These are phyloP conservation scores for Umimayanthus kanabou DNA, from an alignment of 92 coral and sea anemone genomes.

Conservation along the genomic window DNA sequence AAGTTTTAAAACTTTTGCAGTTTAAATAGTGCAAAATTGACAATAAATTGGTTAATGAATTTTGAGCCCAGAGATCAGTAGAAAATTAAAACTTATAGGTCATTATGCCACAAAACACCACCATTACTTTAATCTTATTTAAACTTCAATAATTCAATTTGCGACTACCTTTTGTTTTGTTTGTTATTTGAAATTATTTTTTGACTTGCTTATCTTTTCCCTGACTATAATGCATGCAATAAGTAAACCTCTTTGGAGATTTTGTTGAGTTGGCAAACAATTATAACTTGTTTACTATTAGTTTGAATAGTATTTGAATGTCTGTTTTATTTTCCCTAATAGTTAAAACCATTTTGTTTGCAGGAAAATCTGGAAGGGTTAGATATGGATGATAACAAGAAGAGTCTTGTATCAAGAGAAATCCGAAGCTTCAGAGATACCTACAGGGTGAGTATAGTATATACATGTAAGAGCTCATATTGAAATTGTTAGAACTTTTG, in stretches of 20 bases:
- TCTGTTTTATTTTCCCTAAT: not conserved
- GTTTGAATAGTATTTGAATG: too few species aligned
- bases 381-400: slow-evolving; percentile 95
- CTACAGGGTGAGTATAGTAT: slow-evolving; percentile 69
- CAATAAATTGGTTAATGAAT: not conserved
- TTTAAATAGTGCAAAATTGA: not conserved
- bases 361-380: slow-evolving; percentile 95
- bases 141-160: not conserved
- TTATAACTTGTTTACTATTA: not conserved
- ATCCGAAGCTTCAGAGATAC: slow-evolving; percentile 92
- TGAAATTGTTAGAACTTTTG: not conserved
- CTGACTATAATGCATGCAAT: not conserved
- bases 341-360: not conserved
- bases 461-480: not conserved
- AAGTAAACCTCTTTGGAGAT: not conserved
- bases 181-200: not conserved
- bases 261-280: not conserved
- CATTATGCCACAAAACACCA: too few species aligned
- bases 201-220: not conserved
- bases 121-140: not conserved
- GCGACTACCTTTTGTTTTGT: not conserved
- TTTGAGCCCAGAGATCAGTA: not conserved
- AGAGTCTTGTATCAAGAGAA: slow-evolving; percentile 91
- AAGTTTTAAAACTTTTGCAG: too few species aligned
- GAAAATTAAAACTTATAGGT: too few species aligned